phyloP scores from a whole-genome alignment of 2,113 vertebrate species.

The Ascaphus truei region DNA sequence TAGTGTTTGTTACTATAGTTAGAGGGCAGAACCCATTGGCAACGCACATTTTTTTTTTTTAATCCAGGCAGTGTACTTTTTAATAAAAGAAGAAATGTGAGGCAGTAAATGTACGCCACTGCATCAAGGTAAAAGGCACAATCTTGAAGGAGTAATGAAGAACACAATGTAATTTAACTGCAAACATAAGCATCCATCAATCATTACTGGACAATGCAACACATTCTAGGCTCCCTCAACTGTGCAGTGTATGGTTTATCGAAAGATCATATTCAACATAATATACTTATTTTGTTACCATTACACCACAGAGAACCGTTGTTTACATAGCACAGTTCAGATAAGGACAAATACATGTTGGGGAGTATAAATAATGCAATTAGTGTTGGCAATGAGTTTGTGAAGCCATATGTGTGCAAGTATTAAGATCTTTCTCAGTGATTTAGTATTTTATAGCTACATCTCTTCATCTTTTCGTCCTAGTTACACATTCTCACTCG shows the following conservation, averaged over 20 bases:
- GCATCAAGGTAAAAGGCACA: too few species aligned
- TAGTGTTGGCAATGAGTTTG: neutral
- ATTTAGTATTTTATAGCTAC: neutral
- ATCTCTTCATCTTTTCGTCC: neutral
- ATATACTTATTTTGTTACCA: neutral
- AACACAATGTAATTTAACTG: too few species aligned
- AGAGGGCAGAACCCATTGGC: too few species aligned
- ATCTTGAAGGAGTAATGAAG: too few species aligned
- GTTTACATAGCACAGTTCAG: neutral
- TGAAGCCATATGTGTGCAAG: neutral
- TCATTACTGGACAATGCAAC: too few species aligned
- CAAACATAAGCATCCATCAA: too few species aligned
- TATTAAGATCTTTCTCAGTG: neutral
- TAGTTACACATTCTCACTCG: neutral
- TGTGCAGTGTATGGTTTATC: neutral
- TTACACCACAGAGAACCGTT: neutral
- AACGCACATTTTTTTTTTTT: too few species aligned
- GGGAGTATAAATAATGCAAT: neutral
- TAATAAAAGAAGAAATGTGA: too few species aligned
- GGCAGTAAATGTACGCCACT: too few species aligned
- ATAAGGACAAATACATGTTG: constrained; percentile 10
- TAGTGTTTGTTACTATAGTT: too few species aligned
- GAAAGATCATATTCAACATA: neutral
- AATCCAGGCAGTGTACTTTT: too few species aligned
- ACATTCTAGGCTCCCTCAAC: too few species aligned